Base-by-base conservation (phyloP, 1,140 invertebrate species). In the Chironomus tepperi region DNA sequence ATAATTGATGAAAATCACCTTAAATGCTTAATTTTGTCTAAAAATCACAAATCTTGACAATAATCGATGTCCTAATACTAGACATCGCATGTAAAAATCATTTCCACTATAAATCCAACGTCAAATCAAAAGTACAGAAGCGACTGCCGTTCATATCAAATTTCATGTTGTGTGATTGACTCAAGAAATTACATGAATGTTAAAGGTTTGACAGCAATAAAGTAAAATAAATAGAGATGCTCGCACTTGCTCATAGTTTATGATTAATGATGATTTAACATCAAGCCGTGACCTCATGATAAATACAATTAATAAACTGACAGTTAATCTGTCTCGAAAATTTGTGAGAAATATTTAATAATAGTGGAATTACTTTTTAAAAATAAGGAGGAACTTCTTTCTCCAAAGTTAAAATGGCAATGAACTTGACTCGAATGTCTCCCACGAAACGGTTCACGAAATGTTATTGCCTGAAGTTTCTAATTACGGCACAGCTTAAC, bases 361-460 rank as follows among this genome's bases (percentile, higher is more conserved):
- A 12, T 57, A n/a, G 8, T 57, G 16, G 19, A 21, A 67, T 67
- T 3, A 18, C 7, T 67, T 67, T 67, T 67, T 67, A n/a, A n/a
- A n/a, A n/a, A n/a, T n/a, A n/a, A n/a, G n/a, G n/a, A n/a, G n/a
- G n/a, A n/a, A 10, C 9, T 12, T 70, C 19, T 10, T 70, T 19
- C 19, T 70, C 18, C 24, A 2, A 5, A 34, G 24, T 1, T 34
- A 34, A 34, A 18, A 19, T 16, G 65, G 65, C 65, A 70, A 9
- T 70, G 65, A 70, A 70, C 65, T 70, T 70, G 65, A 70, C 19
- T 57, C 19, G 18, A 18, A 18, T 70, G 16, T 70, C 16, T 70
- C 65, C 19, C 65, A 70, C 18, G 65, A 9, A 19, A 70, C 18
- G 1, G 18, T 19, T 5, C n/a, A 70, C n/a, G 18, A 18, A 70